Percentiles rank a stretch among this genome's conserved stretches.
phyloP scores from a whole-genome alignment of 2,888 invertebrate genomes.

The Branchipolynoe longqiensis region DNA sequence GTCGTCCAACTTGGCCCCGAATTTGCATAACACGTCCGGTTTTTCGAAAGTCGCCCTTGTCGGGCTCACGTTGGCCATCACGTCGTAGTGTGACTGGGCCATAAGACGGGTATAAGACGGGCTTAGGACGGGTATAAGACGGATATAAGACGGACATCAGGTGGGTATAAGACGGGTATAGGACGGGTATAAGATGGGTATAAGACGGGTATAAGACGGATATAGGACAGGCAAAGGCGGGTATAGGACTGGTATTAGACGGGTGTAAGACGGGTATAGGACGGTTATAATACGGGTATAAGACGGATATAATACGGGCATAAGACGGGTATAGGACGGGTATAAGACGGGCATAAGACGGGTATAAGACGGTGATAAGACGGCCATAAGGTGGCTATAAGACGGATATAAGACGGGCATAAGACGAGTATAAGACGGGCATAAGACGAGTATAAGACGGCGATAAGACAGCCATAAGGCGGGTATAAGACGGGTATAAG shows the following conservation, averaged over 20 bases:
- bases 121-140: too few relatives aligned
- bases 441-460: not conserved
- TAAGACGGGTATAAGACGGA: not conserved
- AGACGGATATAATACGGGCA: not conserved
- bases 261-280: not conserved
- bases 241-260: not conserved
- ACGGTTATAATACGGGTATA: not conserved
- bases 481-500: not conserved
- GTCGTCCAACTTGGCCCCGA: too few relatives aligned
- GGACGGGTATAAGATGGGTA: not conserved
- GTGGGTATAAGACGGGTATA: too few relatives aligned
- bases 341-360: not conserved
- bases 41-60: too few relatives aligned
- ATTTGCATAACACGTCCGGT: too few relatives aligned
- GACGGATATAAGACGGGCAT: not conserved
- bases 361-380: not conserved
- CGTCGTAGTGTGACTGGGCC: too few relatives aligned
- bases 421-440: not conserved
- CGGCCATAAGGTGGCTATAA: not conserved
- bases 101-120: too few relatives aligned
- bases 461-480: not conserved
- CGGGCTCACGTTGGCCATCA: too few relatives aligned
- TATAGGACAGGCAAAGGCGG: not conserved
- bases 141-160: too few relatives aligned
- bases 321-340: not conserved